Evolutionary conservation across 1,140 invertebrate species (phyloP), one percentile per base, ranked within the genome.

Genomic region (Ooceraea biroi): DNA sequence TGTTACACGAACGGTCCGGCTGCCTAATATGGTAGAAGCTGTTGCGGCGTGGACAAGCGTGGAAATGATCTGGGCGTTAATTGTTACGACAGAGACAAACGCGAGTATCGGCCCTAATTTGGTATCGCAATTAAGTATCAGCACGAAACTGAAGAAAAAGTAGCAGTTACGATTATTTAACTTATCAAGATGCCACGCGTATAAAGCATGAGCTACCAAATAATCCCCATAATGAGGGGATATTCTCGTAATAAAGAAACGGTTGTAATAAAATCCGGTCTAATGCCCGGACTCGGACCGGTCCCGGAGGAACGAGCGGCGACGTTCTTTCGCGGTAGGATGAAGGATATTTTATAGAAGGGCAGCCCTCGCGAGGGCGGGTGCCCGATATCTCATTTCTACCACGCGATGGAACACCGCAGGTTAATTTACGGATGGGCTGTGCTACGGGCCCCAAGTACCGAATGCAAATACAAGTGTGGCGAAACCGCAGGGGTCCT

Each of bases 391-490:
- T 88, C 88, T 89, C 88, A 89, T 89, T 89, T 87, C 55, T n/a
- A 83, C 72, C 50, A 22, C 74, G 83, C 86, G 87, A 88, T 76
- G 87, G 84, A 88, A 86, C 61, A 80, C 65, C 68, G 65, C 78
- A 50, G 84, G 83, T 86, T 88, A 89, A 88, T 89, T 89, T 89
- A 88, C 88, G 88, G 83, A 88, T 78, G 87, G 78, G 36, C 25
- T 63, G 44, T 46, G 83, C 61, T 41, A 74, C 83, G 74, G 66
- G 77, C 48, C 58, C 74, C 41, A 58, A 58, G 58, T 61, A 57
- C 48, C 88, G 57, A 89, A 89, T 89, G 88, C 88, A 86, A 88
- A 89, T 89, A 89, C 71, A 88, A 89, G 88, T 88, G 88, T 89
- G 84, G 87, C 88, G 87, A 89, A 89, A 82, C 88, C 71, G 57